Evolutionary conservation across 1,140 invertebrate genomes (phyloP), one percentile per base, ranked within the genome.

Genomic region (Tetragonula clypearis): DNA sequence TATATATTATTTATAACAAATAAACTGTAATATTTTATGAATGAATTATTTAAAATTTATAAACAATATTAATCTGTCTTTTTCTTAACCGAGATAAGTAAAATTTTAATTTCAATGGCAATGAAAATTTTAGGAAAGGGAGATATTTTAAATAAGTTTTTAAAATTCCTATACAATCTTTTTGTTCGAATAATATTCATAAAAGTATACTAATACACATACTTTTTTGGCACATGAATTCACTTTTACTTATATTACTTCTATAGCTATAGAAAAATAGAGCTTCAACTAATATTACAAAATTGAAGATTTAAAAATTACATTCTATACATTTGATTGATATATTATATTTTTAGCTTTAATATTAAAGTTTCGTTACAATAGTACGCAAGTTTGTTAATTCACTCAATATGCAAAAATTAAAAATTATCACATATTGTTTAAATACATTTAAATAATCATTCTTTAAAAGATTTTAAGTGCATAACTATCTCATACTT

Each of bases 181-280:
- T 1, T 71, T 72, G 5, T 66, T n/a, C 60, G 11, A 68, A 84
- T 60, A 79, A 35, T 56, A 19, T 65, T 82, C 66, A 75, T 68
- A 71, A 85, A 82, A 60, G 66, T 78, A 82, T 69, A 82, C 78
- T 82, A 89, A 80, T 92, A 87, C 77, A 84, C 75, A 88, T 87
- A 87, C 90, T 87, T 91, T 79, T 94, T 95, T 95, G 94, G 94
- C 94, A 95, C 94, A 88, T 92, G 94, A 95, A 95, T 95, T 94
- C 94, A 95, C 93, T 90, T 92, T 91, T 91, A 79, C 53, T 87
- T 90, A 62, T 74, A 89, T 79, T 26, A 78, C 71, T 80, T 75
- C 71, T 74, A 81, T 74, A 82, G 8, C 76, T 84, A 86, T 79
- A 86, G 75, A 82, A 89, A 88, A 86, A 82, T 82, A 87, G 71